Base-by-base conservation (phyloP, 2,797 vertebrate genomes). In the Etheostoma perlongum region DNA sequence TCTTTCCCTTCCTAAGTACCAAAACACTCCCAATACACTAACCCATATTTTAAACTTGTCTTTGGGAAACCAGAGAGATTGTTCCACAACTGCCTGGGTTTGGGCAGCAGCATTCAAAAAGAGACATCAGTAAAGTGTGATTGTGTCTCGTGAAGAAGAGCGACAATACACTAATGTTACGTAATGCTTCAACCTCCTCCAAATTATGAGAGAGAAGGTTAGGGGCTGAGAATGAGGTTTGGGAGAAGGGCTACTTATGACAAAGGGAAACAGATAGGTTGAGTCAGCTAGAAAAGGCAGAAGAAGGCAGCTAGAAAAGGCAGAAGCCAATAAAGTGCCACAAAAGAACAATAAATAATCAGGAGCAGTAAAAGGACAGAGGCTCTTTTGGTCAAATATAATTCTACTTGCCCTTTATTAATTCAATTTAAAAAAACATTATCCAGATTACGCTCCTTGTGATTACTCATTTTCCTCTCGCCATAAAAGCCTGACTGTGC, bases 161-260 rank as follows among this genome's bases (percentile, higher is more conserved):
- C 19, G 75, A 69, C 82, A 82, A 81, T 23, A 72, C 48, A 23
- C 9, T 73, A 66, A 76, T 79, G 74, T 92, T 90, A 91, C n/a
- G 60, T 83, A 88, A 91, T 69, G 19, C 30, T 75, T 62, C 33
- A 79, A 90, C 82, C 62, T 74, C 52, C 61, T 84, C 61, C 55
- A 84, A 83, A 74, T 79, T 68, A 75, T 4, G 7, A 67, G 62
- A 76, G 27, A 60, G 68, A 61, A 33, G 33, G 47, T 47, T 5
- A 40, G 67, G 67, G 25, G 67, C 33, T 64, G 64, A 68, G 65
- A 69, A 54, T 48, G 60, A 76, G 70, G 21, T 40, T 47, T 15
- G 55, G 6, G 58, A 42, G 52, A 2, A 33, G n/a, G 44, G 55
- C 36, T 51, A 14, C 40, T 78, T 71, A 44, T 72, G 71, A 77